Evolutionary conservation across 2,113 vertebrate genomes (phyloP).

Genomic region (Oxyruncus cristatus): DNA sequence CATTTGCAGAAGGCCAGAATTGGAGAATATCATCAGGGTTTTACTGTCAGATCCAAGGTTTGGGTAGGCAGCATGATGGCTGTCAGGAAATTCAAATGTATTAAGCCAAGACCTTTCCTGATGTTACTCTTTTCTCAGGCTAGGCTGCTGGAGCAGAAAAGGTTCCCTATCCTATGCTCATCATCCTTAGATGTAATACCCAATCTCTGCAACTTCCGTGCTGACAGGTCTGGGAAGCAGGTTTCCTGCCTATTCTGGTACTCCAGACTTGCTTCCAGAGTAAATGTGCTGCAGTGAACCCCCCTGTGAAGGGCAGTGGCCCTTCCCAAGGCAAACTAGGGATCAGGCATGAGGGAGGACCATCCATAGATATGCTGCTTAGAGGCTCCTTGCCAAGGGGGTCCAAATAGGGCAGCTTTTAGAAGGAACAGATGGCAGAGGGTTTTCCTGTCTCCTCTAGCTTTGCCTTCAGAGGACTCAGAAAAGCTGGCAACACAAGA

Average conservation of each 20-base stretch:
- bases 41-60: not conserved
- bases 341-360: not conserved
- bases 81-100: not conserved
- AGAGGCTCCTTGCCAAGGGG: not conserved
- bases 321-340: not conserved
- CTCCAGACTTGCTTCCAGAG: not conserved
- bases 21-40: not conserved
- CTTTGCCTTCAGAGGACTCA: not conserved
- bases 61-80: not conserved
- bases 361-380: not conserved
- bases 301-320: not conserved
- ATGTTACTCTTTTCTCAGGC: not conserved
- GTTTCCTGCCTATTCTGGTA: not conserved
- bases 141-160: not conserved
- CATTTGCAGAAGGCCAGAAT: not conserved
- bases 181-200: not conserved
- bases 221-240: not conserved
- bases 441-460: not conserved
- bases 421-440: not conserved
- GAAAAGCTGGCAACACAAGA: not conserved
- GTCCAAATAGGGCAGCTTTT: not conserved
- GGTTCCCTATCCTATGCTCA: not conserved
- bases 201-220: not conserved
- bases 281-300: not conserved
- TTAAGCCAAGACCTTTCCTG: not conserved